Base-by-base conservation (phyloP, 2,888 invertebrate genomes). In the Heliconius cydno region DNA sequence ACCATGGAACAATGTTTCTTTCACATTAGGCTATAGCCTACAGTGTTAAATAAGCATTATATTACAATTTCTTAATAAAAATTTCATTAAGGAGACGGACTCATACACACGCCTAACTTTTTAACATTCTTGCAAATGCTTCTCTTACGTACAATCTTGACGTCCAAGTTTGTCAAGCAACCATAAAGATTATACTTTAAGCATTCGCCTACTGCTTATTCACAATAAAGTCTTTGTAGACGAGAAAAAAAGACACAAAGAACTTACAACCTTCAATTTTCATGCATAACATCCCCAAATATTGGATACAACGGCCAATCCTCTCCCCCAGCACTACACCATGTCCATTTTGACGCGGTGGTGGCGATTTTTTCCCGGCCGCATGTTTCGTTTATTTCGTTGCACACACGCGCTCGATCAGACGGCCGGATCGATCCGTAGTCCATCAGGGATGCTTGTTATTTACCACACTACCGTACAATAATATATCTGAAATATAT, bases 361-460 rank as follows among this genome's bases (percentile, higher is more conserved):
- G 91, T 86, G 91, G 88, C 89, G 90, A 92, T 93, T 94, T 93
- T 93, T 93, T 91, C 86, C 86, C 88, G 86, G 86, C 86, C 85
- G 87, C 87, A 87, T 91, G 92, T 93, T 92, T 92, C 92, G 91
- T 94, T 93, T 93, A 94, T 94, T 92, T 92, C 91, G 91, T 82
- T 89, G 90, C 92, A 90, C 91, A 90, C 91, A 89, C 88, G 86
- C 90, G 86, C 83, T 84, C 88, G 87, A 90, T 89, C 90, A 86
- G 85, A 83, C 86, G 83, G 85, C 84, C 83, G 88, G 88, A 93
- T 92, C 92, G 92, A 93, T 92, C 88, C 83, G 85, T 28, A 81
- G 67, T 78, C 80, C 82, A 77, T 77, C 85, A 80, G 79, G 68
- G 79, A 74, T 67, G 77, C 73, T 67, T 63, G 80, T 78, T 78